These are phyloP conservation scores for Sebastes wilsoni DNA, from an alignment of 2,797 vertebrate species.

Conservation along the genomic window DNA sequence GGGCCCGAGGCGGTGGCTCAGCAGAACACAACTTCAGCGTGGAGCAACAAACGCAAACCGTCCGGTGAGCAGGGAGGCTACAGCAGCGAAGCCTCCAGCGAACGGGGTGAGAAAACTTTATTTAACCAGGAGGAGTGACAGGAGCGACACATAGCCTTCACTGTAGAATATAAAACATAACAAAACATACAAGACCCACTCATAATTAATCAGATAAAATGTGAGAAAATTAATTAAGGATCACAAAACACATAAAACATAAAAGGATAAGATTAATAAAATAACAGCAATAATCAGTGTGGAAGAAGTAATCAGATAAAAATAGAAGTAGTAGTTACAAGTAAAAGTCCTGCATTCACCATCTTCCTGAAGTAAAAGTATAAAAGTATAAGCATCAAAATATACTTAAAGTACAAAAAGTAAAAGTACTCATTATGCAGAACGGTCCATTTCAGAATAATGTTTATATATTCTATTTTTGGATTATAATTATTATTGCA, in stretches of 20 bases:
- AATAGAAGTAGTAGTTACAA: neutral
- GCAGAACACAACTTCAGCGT: conserved; percentile 81
- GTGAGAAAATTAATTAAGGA: neutral
- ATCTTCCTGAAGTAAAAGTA: neutral
- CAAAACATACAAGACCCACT: neutral
- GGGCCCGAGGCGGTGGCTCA: conserved; percentile 82
- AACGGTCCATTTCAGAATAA: no score
- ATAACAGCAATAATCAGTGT: neutral
- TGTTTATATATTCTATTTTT: no score
- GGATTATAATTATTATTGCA: no score
- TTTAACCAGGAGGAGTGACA: neutral
- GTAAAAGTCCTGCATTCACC: neutral
- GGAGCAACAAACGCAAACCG: conserved; percentile 88
- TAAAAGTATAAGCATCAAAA: neutral
- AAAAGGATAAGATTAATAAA: neutral
- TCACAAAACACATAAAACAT: neutral
- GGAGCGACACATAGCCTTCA: neutral
- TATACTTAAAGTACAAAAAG: neutral
- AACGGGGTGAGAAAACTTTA: conserved; percentile 82
- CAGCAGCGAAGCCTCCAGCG: conserved; percentile 91
- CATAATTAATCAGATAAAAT: neutral
- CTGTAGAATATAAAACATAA: neutral
- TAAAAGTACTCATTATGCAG: no score
- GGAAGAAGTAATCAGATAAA: neutral
- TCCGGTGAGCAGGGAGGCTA: conserved; percentile 89